Conservation (phyloP, 2,113 vertebrate genomes). For the Eidolon helvum region DNA sequence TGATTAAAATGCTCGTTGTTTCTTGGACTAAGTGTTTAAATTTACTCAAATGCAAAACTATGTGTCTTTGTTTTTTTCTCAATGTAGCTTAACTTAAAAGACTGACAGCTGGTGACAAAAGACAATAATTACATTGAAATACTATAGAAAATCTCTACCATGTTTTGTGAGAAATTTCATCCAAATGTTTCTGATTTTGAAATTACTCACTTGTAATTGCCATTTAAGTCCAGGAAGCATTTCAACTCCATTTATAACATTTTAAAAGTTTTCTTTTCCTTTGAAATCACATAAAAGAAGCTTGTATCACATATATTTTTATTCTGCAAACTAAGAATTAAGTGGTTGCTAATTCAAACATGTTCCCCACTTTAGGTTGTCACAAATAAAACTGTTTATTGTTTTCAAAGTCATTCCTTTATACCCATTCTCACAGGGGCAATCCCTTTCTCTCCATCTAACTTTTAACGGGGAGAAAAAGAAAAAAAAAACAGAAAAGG, state of each 20-base stretch:
- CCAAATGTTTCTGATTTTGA: conserved; percentile 47
- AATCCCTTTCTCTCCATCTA: not conserved
- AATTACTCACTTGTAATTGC: conserved; percentile 39
- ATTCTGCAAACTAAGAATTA: not conserved
- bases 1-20: not conserved
- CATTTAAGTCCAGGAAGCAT: conserved; percentile 38
- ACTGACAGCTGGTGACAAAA: conserved; percentile 38
- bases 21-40: not conserved
- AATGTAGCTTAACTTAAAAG: conserved; percentile 11
- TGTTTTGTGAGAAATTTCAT: conserved; percentile 34
- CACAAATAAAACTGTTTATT: not conserved
- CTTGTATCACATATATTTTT: not conserved
- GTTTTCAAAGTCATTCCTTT: not conserved
- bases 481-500: not conserved
- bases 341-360: not conserved
- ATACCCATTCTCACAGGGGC: not conserved
- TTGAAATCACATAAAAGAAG: not conserved
- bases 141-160: not conserved
- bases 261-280: not conserved
- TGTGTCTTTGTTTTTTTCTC: not conserved
- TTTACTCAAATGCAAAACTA: not conserved
- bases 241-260: not conserved
- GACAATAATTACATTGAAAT: not conserved
- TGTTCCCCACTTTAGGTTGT: not conserved
- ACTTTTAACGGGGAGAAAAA: not conserved